These are phyloP conservation scores for Protonibea diacanthus DNA, from an alignment of 2,797 vertebrate genomes.

Conservation along the genomic window DNA sequence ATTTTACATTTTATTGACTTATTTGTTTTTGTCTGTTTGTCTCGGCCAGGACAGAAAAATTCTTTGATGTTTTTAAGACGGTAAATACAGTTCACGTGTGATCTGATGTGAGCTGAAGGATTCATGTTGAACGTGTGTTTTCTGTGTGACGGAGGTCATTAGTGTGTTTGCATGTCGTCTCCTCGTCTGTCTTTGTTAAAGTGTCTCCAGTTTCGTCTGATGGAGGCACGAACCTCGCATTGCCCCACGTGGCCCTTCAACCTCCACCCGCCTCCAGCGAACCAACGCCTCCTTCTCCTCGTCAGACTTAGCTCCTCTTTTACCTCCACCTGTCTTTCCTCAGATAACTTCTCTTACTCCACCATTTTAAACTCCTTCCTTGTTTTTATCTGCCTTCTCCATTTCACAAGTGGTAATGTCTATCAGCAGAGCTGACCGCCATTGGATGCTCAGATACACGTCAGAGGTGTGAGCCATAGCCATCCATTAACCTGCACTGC, in stretches of 20 bases:
- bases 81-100: constrained; percentile 10
- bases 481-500: too few relatives aligned
- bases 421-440: too few relatives aligned
- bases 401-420: too few relatives aligned
- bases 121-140: constrained; percentile 7
- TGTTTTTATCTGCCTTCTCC: too few relatives aligned
- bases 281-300: not conserved
- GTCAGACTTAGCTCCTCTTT: too few relatives aligned
- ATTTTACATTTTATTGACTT: too few relatives aligned
- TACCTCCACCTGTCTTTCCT: not conserved
- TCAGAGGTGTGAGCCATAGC: too few relatives aligned
- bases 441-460: too few relatives aligned
- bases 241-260: constrained; percentile 36
- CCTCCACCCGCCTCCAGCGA: constrained; percentile 14
- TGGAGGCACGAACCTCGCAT: constrained; percentile 51
- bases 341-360: not conserved
- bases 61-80: too few relatives aligned
- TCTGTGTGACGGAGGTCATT: constrained; percentile 60
- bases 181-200: constrained; percentile 60
- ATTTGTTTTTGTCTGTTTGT: not conserved
- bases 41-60: too few relatives aligned
- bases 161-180: constrained; percentile 61
- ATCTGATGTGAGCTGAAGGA: constrained; percentile 51
- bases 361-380: too few relatives aligned
- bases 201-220: constrained; percentile 72